Percentiles rank a stretch among this genome's conserved stretches.
Conservation (phyloP, 1,140 invertebrate species). For the Procambarus virginalis region DNA sequence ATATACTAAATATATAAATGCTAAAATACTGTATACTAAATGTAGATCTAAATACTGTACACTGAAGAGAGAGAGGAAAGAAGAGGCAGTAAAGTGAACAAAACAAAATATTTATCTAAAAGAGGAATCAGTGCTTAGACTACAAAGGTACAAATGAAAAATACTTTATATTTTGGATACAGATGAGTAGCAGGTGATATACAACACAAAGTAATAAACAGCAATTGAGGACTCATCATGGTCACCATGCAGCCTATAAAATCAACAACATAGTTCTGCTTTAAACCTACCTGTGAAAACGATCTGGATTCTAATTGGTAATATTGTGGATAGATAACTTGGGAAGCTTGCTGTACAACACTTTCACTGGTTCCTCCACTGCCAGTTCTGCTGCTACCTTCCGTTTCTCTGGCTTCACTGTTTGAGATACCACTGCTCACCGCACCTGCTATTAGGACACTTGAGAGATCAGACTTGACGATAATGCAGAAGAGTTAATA, state of each 20-base stretch:
- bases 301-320: conserved; percentile 46
- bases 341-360: conserved; percentile 27
- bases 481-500: not conserved
- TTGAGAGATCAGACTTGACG: not conserved
- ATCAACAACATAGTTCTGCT: not conserved
- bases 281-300: conserved; percentile 45
- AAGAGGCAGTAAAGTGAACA: no score
- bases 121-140: no score
- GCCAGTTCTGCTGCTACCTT: not conserved
- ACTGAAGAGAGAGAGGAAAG: no score
- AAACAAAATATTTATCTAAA: no score
- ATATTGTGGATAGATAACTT: conserved; percentile 58
- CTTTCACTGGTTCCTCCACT: conserved; percentile 30
- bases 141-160: no score
- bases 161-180: no score
- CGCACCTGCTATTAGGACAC: not conserved
- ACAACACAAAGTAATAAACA: no score
- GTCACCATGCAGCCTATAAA: not conserved
- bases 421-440: conserved; percentile 33
- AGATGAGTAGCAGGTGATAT: no score
- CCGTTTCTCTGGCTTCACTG: conserved; percentile 31
- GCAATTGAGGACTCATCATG: not conserved
- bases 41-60: no score
- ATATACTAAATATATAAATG: no score
- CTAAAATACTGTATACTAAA: no score